Conservation (phyloP, 2,888 invertebrate species). For the Nebria brevicollis region DNA sequence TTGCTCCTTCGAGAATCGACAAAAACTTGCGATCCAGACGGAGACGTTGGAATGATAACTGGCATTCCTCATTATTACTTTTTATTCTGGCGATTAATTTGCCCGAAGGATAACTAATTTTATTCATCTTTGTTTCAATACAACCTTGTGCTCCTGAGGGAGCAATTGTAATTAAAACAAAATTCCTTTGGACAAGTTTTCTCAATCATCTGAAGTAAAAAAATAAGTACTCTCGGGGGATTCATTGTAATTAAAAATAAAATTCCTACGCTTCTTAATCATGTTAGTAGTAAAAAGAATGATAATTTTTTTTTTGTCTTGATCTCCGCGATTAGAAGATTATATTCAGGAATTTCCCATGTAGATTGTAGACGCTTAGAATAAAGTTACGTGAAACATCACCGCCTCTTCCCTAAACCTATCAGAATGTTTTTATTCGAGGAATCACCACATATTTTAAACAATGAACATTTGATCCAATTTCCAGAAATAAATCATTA, state of each 20-base stretch:
- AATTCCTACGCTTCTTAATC: not conserved
- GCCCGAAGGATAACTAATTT: not conserved
- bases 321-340: not conserved
- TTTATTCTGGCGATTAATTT: not conserved
- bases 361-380: too few species aligned
- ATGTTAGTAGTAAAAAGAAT: not conserved
- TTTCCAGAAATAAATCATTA: not conserved
- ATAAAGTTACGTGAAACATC: too few species aligned
- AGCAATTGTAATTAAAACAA: constrained; percentile 3
- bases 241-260: not conserved
- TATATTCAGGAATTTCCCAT: not conserved
- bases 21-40: not conserved
- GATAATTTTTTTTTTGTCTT: not conserved
- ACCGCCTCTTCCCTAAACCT: too few species aligned
- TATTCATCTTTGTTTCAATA: not conserved
- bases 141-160: not conserved
- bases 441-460: not conserved
- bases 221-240: not conserved
- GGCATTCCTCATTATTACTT: not conserved
- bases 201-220: not conserved
- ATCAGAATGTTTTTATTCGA: not conserved
- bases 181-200: not conserved
- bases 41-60: not conserved
- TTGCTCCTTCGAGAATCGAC: not conserved
- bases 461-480: not conserved